phyloP scores from a whole-genome alignment of 2,888 invertebrate species.

The Plebejus melissa region DNA sequence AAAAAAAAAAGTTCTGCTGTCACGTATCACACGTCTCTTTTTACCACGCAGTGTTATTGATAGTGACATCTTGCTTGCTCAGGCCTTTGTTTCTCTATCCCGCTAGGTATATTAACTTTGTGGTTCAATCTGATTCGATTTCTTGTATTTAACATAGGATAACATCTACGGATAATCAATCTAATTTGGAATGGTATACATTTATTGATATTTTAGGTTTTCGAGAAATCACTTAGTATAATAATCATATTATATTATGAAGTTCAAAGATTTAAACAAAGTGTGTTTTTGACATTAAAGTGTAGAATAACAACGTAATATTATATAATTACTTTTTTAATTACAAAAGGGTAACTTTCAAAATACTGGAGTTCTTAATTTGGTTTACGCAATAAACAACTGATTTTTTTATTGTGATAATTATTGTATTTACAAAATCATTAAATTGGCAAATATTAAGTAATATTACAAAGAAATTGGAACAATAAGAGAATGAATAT shows the following conservation, averaged over 20 bases:
- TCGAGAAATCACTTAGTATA: not conserved
- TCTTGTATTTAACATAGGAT: not conserved
- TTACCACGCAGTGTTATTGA: too few species aligned
- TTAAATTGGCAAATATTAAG: not conserved
- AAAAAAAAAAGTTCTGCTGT: too few species aligned
- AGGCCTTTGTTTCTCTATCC: too few species aligned
- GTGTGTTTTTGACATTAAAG: not conserved
- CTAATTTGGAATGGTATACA: constrained; percentile 21
- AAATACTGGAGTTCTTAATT: constrained; percentile 10
- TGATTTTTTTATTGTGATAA: not conserved
- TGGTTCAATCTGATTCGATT: not conserved
- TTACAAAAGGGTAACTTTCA: not conserved
- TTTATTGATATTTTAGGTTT: constrained; percentile 9
- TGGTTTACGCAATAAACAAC: not conserved
- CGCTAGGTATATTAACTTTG: too few species aligned
- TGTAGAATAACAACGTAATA: not conserved
- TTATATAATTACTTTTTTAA: not conserved
- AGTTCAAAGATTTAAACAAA: not conserved
- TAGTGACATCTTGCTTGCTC: too few species aligned
- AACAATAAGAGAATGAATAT: not conserved
- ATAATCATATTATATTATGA: too few species aligned
- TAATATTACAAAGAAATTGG: not conserved
- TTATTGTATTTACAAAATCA: not conserved
- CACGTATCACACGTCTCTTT: too few species aligned
- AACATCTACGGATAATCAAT: not conserved